phyloP scores from a whole-genome alignment of 2,113 vertebrate genomes.

The Xyrauchen texanus region DNA sequence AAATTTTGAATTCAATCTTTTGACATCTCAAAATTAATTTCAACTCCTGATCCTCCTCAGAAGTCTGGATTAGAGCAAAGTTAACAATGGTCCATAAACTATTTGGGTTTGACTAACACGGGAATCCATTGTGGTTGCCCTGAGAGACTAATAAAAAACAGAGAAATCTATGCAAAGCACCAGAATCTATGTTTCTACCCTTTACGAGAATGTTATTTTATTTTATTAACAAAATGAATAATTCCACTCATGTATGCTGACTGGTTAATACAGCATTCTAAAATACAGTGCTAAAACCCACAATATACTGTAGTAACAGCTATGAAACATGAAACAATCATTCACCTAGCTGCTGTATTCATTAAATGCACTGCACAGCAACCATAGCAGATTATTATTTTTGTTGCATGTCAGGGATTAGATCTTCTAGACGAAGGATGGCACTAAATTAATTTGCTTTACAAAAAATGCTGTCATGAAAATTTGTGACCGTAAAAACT shows the following conservation, averaged over 20 bases:
- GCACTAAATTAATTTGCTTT: neutral
- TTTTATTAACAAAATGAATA: neutral
- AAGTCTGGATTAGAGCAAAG: slow-evolving; percentile 2
- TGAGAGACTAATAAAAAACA: slow-evolving; percentile 1
- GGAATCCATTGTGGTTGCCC: slow-evolving; percentile 1
- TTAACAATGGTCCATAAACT: slow-evolving; percentile 7
- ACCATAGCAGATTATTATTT: too few relatives aligned
- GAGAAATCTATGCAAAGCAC: neutral
- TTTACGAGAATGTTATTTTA: neutral
- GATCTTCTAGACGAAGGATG: too few relatives aligned
- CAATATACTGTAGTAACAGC: neutral
- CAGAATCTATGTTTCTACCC: neutral
- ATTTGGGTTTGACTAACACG: neutral
- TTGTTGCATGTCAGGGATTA: too few relatives aligned
- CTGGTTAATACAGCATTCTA: neutral
- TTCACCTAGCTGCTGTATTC: too few relatives aligned
- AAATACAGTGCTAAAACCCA: neutral
- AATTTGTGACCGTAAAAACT: too few relatives aligned
- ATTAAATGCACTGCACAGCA: too few relatives aligned
- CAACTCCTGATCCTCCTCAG: neutral
- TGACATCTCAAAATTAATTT: slow-evolving; percentile 6
- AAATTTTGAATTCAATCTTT: neutral
- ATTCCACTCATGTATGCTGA: neutral
- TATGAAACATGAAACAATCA: neutral
- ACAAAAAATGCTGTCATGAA: neutral